Conservation (phyloP, 1,140 invertebrate genomes). For the Spodoptera litura region DNA sequence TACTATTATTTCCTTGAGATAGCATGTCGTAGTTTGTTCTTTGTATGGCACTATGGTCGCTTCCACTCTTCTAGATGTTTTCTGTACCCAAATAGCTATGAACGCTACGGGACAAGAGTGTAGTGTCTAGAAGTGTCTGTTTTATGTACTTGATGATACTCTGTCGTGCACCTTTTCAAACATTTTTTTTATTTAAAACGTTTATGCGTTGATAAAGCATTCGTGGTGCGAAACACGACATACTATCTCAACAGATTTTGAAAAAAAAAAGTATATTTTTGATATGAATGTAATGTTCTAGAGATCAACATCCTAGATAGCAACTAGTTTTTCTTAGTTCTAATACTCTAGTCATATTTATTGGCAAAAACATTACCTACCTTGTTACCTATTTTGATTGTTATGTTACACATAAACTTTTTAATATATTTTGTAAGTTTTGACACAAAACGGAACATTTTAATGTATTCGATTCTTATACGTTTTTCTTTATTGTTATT, state of each 20-base stretch:
- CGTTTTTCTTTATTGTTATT: conserved; percentile 64
- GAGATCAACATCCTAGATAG: conserved; percentile 57
- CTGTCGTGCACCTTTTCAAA: conserved; percentile 12
- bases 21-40: conserved; percentile 51
- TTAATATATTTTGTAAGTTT: conserved; percentile 34
- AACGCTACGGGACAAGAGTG: conserved; percentile 17
- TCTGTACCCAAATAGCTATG: conserved; percentile 21
- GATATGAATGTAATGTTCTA: conserved; percentile 37
- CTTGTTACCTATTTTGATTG: conserved; percentile 52
- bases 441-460: conserved; percentile 41
- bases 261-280: conserved; percentile 7
- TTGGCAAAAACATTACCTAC: conserved; percentile 79
- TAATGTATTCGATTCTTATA: conserved; percentile 49
- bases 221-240: conserved; percentile 18
- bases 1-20: conserved; percentile 57
- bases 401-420: conserved; percentile 51
- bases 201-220: not conserved
- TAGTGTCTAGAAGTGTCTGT: conserved; percentile 17
- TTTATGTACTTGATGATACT: conserved; percentile 3
- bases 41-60: conserved; percentile 20
- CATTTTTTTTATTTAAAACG: not conserved
- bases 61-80: conserved; percentile 35
- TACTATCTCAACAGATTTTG: conserved; percentile 40
- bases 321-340: conserved; percentile 53
- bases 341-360: conserved; percentile 71